phyloP scores from a whole-genome alignment of 2,888 invertebrate species.

The Drosophila peninsularis region DNA sequence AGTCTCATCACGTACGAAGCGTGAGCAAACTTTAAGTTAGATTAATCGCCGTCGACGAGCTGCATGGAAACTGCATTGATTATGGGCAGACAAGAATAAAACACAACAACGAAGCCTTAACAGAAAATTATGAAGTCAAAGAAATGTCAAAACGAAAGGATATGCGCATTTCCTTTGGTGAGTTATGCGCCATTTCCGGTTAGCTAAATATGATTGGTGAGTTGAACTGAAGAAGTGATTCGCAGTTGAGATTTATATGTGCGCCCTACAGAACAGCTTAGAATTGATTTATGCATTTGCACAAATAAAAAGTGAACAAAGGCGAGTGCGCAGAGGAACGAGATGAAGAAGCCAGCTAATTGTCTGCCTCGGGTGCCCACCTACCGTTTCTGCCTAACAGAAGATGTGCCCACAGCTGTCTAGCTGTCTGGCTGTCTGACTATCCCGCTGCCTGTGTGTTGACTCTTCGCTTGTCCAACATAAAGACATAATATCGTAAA shows the following conservation, averaged over 20 bases:
- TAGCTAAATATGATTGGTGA: constrained; percentile 73
- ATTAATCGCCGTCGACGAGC: constrained; percentile 68
- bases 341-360: constrained; percentile 36
- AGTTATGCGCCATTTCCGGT: constrained; percentile 78
- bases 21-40: constrained; percentile 81
- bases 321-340: not conserved
- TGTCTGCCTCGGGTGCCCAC: constrained; percentile 47
- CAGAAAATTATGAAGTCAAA: constrained; percentile 57
- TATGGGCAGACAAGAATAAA: constrained; percentile 35
- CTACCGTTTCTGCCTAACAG: constrained; percentile 53
- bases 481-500: constrained; percentile 78
- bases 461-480: constrained; percentile 55
- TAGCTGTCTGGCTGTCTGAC: not conserved
- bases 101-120: constrained; percentile 2
- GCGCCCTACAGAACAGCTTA: constrained; percentile 21
- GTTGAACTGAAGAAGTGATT: constrained; percentile 14
- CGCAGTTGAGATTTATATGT: constrained; percentile 38
- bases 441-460: constrained; percentile 23
- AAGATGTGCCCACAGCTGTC: constrained; percentile 54
- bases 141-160: constrained; percentile 77
- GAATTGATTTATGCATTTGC: constrained; percentile 50
- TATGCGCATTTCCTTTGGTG: constrained; percentile 79
- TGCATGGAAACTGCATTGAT: constrained; percentile 65
- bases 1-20: constrained; percentile 76
- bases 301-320: constrained; percentile 15